These are phyloP conservation scores for Drosophila antonietae DNA, from an alignment of 2,888 invertebrate species.

Conservation along the genomic window DNA sequence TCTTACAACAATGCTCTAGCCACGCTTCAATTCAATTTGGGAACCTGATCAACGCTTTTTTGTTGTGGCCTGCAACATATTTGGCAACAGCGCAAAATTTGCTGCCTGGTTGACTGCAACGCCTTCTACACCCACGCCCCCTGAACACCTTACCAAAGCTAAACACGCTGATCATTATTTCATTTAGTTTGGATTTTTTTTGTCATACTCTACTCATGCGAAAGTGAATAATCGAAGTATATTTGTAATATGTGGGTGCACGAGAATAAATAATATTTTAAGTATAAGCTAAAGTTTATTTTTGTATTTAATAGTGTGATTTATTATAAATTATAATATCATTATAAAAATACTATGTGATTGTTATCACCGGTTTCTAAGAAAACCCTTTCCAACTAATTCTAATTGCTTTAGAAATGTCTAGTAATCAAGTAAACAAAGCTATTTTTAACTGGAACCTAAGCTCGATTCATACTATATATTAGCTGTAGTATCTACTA, in stretches of 20 bases:
- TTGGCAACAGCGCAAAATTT: conserved; percentile 37
- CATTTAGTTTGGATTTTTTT: conserved; percentile 32
- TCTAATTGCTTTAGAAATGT: too few relatives aligned
- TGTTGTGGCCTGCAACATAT: conserved; percentile 17
- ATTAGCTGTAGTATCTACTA: too few relatives aligned
- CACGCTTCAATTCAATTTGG: conserved; percentile 73
- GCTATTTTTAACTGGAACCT: too few relatives aligned
- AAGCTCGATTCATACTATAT: too few relatives aligned
- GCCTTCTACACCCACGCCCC: conserved; percentile 65
- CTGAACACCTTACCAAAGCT: conserved; percentile 44
- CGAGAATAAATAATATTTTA: neutral
- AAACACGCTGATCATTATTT: conserved; percentile 54
- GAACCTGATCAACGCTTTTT: conserved; percentile 27
- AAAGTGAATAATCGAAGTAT: neutral
- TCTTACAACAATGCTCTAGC: conserved; percentile 69
- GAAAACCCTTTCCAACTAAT: too few relatives aligned
- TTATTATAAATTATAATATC: too few relatives aligned
- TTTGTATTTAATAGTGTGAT: too few relatives aligned
- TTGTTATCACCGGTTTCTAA: too few relatives aligned
- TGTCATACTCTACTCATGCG: conserved; percentile 42
- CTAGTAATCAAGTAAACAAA: too few relatives aligned
- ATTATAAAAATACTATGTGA: too few relatives aligned
- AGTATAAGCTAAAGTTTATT: too few relatives aligned
- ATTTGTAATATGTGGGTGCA: neutral
- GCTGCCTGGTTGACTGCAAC: conserved; percentile 40